Evolutionary conservation across 2,797 vertebrate species (phyloP), one percentile per base, ranked within the genome.

Genomic region (Melanotaenia pygmaea): DNA sequence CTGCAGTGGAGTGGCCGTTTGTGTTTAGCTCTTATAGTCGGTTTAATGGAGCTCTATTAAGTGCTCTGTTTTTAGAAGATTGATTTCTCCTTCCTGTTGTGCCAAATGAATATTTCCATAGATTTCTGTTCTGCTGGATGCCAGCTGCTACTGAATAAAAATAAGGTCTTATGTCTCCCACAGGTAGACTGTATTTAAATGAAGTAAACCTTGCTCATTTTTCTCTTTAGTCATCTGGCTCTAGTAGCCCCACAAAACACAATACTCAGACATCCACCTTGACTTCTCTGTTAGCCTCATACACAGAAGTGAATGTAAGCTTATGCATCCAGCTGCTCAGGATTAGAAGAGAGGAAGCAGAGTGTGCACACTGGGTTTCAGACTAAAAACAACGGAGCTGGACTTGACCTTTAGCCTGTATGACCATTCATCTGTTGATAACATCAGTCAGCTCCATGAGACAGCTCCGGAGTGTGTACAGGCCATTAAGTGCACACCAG

Each of bases 31-130:
- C 64, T 64, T 56, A 76, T 72, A 86, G 80, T 77, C 37, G 7
- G 28, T 89, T 88, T 92, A 92, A 93, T 92, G 89, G 89, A 84
- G 81, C 79, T 84, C 76, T 89, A 87, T 92, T 89, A 91, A 90
- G 84, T 83, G 76, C 80, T 85, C 77, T 82, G 81, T 90, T 90
- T 90, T 85, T 81, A 88, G 79, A 77, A 83, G 78, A 91, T 93
- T 85, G 87, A 93, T 93, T 91, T 89, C 80, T 81, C 68, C 77
- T 77, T 79, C 80, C 69, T 79, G 79, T 90, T 81, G 86, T 26
- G 60, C 80, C 83, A 85, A 91, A 86, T 89, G 66, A 90, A 92
- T 89, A 88, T 90, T 87, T 86, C 53, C 32, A 90, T 88, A 86
- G 81, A 88, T 89, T 91, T 89, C 70, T 78, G 74, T 81, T 70